Evolutionary conservation across 2,797 vertebrate species (phyloP).

Genomic region (Melanotaenia boesemani): DNA sequence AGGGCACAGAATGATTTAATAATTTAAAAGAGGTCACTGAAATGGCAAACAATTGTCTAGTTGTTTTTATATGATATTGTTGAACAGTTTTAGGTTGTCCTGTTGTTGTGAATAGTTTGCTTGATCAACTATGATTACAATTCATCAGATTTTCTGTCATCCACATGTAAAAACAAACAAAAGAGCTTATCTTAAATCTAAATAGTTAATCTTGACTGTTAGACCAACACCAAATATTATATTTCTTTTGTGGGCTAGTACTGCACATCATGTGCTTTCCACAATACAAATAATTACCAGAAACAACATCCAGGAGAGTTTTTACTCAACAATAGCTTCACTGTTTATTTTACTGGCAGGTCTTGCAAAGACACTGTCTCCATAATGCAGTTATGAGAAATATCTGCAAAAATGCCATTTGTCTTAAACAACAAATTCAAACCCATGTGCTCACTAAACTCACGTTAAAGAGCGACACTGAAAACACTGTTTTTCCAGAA

Average conservation of each 20-base stretch:
- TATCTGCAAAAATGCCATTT: conserved; percentile 16
- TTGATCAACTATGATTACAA: not conserved
- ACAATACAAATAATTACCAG: not conserved
- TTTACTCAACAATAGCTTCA: conserved; percentile 1
- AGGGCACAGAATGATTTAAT: not conserved
- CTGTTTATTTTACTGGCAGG: conserved; percentile 2
- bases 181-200: too few species aligned
- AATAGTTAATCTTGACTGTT: not conserved
- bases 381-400: conserved; percentile 35
- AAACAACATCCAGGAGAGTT: not conserved
- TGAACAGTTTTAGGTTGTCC: not conserved
- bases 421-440: conserved; percentile 16
- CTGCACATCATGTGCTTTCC: not conserved
- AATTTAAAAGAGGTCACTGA: not conserved
- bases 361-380: not conserved
- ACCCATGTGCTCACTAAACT: conserved; percentile 6
- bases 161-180: not conserved
- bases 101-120: not conserved
- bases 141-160: not conserved
- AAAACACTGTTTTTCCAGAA: conserved; percentile 31
- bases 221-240: not conserved
- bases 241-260: not conserved
- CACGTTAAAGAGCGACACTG: not conserved
- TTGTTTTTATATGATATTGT: not conserved
- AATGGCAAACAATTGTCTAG: not conserved